Evolutionary conservation across 2,797 vertebrate species (phyloP).

Genomic region (Coluber constrictor): DNA sequence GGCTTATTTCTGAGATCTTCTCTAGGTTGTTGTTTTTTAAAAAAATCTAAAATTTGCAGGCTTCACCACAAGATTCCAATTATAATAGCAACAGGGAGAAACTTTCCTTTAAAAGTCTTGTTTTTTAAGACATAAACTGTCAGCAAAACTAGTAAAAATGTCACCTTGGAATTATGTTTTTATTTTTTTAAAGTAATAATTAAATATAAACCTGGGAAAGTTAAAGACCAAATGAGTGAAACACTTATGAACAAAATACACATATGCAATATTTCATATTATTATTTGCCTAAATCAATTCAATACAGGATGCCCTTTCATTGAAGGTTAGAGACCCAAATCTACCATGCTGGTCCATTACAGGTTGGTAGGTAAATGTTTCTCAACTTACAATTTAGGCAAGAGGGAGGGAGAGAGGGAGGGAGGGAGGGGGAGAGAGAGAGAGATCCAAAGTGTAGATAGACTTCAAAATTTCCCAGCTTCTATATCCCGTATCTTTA

Average conservation of each 20-base stretch:
- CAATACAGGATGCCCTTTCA: background rate
- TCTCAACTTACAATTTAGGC: background rate
- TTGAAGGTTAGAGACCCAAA: background rate
- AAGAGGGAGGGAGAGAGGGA: background rate
- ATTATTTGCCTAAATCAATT: background rate
- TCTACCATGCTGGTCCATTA: background rate
- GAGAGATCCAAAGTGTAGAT: background rate
- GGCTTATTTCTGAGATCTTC: slow-evolving; percentile 36
- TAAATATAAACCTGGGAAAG: background rate
- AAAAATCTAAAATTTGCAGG: slow-evolving; percentile 31
- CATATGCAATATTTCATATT: background rate
- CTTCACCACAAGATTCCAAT: slow-evolving; percentile 2
- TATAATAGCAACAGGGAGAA: slow-evolving; percentile 16
- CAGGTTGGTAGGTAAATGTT: background rate
- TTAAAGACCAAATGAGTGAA: background rate
- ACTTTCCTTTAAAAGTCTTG: background rate
- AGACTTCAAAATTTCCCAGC: background rate
- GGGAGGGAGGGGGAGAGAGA: background rate
- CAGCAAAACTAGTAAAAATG: background rate
- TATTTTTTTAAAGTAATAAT: background rate
- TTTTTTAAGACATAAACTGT: slow-evolving; percentile 39
- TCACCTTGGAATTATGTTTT: background rate
- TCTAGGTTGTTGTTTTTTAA: background rate
- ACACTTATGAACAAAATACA: background rate
- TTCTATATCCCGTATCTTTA: background rate